Percentiles rank a stretch among this genome's conserved stretches.
Conservation (phyloP, 2,888 invertebrate genomes). For the Smittia sp. region DNA sequence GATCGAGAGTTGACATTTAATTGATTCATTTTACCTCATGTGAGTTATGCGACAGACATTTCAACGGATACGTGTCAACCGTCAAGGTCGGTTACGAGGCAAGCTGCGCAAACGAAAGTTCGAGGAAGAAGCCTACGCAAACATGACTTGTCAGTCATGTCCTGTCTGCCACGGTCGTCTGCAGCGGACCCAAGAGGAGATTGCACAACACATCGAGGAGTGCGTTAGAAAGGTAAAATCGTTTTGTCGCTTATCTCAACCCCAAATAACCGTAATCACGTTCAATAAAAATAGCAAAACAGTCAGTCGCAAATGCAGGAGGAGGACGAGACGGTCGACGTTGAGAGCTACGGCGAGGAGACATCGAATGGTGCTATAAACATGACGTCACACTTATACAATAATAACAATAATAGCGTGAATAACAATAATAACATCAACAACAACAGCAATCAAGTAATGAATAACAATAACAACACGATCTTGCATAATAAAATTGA, state of each 20-base stretch:
- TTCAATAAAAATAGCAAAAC: constrained; percentile 13
- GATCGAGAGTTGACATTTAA: constrained; percentile 39
- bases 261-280: background rate
- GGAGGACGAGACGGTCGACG: constrained; percentile 69
- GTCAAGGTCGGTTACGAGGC: constrained; percentile 64
- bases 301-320: constrained; percentile 49
- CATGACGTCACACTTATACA: constrained; percentile 42
- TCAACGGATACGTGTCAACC: constrained; percentile 67
- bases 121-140: constrained; percentile 54
- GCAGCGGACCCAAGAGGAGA: constrained; percentile 59
- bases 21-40: background rate
- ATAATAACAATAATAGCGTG: constrained; percentile 42
- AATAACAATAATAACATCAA: constrained; percentile 41
- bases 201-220: constrained; percentile 64
- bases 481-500: constrained; percentile 37
- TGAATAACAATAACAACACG: constrained; percentile 39
- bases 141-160: constrained; percentile 55
- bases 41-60: constrained; percentile 58
- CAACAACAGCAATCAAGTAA: constrained; percentile 38
- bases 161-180: constrained; percentile 64
- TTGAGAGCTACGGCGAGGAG: constrained; percentile 58
- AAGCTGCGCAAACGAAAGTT: constrained; percentile 66
- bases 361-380: constrained; percentile 49
- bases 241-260: background rate
- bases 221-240: constrained; percentile 59